Evolutionary conservation across 2,888 invertebrate genomes (phyloP), one percentile per base, ranked within the genome.

Genomic region (Lomographa bimaculata): DNA sequence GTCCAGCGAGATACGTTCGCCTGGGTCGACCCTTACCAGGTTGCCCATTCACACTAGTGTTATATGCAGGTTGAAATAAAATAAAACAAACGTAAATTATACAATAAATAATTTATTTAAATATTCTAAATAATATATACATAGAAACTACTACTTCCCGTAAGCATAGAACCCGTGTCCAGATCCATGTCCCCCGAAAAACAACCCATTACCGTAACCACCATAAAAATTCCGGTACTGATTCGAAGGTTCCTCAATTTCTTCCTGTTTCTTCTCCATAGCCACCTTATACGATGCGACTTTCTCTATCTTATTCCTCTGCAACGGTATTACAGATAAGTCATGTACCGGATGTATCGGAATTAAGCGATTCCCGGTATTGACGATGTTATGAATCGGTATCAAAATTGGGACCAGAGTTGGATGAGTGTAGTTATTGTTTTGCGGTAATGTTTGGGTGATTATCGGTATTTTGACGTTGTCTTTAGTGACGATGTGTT

Each of bases 161-260:
- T 78, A 81, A 14, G 79, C 63, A 48, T 83, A 85, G 53, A 76
- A 86, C 0, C 87, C 87, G 29, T 87, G 87, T 0, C 87, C 87
- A 0, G 84, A 77, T 0, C 87, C 87, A 5, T 84, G 85, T 0
- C 87, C 87, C 0, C 87, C 87, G 7, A 76, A 83, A 10, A 71
- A 71, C 46, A 85, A 57, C 0, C 85, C 85, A 0, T 69, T 70
- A 0, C 87, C 87, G 25, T 73, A 84, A 1, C 87, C 87, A 0
- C 87, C 87, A 36, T 79, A 72, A 17, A 79, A 80, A 1, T 73
- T 80, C 26, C 85, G 62, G 36, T 67, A 81, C 16, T 62, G 60
- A 12, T 72, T 79, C 6, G 60, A 47, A 9, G 72, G 64, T 10
- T 78, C 75, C 2, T 71, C 64, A 0, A 74, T 23, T 5, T 26